These are phyloP conservation scores for Tinea pellionella DNA, from an alignment of 2,888 invertebrate genomes.

Conservation along the genomic window DNA sequence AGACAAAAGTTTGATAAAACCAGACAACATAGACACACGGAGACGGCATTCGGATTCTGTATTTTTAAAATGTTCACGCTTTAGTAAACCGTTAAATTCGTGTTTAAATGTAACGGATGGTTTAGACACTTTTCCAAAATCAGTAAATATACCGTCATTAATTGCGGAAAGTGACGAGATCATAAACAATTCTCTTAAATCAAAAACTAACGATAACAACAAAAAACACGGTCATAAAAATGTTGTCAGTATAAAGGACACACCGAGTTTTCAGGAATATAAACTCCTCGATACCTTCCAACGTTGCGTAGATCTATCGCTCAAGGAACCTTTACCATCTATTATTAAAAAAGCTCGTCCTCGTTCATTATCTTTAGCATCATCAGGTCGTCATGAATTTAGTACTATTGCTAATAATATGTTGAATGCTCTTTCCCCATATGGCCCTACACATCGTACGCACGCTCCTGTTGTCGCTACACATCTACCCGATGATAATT, in stretches of 20 bases:
- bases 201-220: background rate
- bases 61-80: constrained; percentile 25
- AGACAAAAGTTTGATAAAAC: background rate
- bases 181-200: background rate
- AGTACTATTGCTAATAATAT: constrained; percentile 72
- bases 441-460: constrained; percentile 58
- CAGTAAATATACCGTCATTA: background rate
- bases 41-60: constrained; percentile 42
- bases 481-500: constrained; percentile 41
- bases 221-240: constrained; percentile 27
- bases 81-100: constrained; percentile 12
- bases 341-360: constrained; percentile 35
- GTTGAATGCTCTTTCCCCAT: constrained; percentile 69
- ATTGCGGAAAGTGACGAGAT: background rate
- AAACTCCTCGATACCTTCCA: constrained; percentile 35
- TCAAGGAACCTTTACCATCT: constrained; percentile 40
- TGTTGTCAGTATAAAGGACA: constrained; percentile 63
- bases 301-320: constrained; percentile 33
- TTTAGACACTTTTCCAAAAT: background rate
- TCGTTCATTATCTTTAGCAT: constrained; percentile 45
- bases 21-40: background rate
- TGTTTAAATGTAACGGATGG: background rate
- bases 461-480: constrained; percentile 49
- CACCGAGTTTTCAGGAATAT: constrained; percentile 64
- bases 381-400: constrained; percentile 41